These are phyloP conservation scores for Microctenopoma steveboyesi DNA, from an alignment of 2,797 vertebrate species.

Conservation along the genomic window DNA sequence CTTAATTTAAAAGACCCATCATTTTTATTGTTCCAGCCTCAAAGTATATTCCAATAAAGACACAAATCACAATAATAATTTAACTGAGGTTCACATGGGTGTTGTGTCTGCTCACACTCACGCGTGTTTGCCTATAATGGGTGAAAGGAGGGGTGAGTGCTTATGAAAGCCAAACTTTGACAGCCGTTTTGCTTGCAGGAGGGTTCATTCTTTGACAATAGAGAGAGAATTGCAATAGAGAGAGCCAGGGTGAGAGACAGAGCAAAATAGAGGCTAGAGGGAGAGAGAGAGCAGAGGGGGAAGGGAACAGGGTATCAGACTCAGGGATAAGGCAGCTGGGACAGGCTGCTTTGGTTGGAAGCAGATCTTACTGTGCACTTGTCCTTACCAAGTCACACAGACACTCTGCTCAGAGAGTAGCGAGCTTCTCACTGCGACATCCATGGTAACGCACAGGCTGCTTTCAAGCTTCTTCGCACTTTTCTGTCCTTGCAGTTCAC, in stretches of 20 bases:
- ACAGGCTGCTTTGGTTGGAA: slow-evolving; percentile 66
- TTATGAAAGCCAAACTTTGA: slow-evolving; percentile 69
- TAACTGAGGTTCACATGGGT: slow-evolving; percentile 14
- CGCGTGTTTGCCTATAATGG: slow-evolving; percentile 46
- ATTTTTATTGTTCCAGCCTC: background rate
- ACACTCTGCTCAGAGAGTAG: slow-evolving; percentile 28
- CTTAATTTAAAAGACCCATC: background rate
- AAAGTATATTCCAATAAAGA: background rate
- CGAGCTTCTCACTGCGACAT: slow-evolving; percentile 7
- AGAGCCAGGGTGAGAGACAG: slow-evolving; percentile 37
- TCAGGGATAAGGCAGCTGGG: slow-evolving; percentile 82
- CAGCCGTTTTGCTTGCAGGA: slow-evolving; percentile 57
- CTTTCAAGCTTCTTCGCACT: background rate
- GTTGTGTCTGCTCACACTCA: slow-evolving; percentile 21
- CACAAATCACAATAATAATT: background rate
- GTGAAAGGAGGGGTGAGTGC: slow-evolving; percentile 35
- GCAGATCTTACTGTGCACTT: slow-evolving; percentile 79
- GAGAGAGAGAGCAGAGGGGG: slow-evolving; percentile 33
- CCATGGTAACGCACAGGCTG: slow-evolving; percentile 5
- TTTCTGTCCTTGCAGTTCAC: background rate
- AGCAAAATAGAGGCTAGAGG: slow-evolving; percentile 31
- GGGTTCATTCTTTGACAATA: slow-evolving; percentile 60
- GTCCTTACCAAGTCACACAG: slow-evolving; percentile 61
- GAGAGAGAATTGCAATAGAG: slow-evolving; percentile 46
- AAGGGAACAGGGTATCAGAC: slow-evolving; percentile 68